Evolutionary conservation across 2,797 vertebrate species (phyloP).

Genomic region (Coluber constrictor): DNA sequence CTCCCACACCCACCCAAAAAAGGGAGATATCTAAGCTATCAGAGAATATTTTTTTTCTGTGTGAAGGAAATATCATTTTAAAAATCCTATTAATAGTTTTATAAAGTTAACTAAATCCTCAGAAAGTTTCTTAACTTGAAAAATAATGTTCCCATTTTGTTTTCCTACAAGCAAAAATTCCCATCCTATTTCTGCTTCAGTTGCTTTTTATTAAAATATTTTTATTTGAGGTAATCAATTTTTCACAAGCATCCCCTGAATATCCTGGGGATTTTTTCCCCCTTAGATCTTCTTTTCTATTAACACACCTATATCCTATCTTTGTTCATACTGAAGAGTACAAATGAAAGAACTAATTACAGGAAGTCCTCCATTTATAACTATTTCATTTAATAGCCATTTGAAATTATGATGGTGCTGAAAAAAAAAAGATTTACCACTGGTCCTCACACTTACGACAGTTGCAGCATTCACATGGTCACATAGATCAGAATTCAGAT

Average conservation of each 20-base stretch:
- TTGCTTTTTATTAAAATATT: background rate
- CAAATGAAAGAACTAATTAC: background rate
- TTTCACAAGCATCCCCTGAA: background rate
- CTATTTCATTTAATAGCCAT: background rate
- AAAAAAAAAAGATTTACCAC: accelerated
- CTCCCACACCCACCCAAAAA: background rate
- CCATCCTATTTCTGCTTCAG: background rate
- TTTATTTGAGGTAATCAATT: background rate
- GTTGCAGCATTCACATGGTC: background rate
- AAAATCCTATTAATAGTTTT: background rate
- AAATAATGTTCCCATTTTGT: background rate
- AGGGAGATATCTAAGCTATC: background rate
- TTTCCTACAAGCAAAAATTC: background rate
- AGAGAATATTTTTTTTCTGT: background rate
- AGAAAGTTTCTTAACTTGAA: background rate
- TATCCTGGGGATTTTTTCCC: background rate
- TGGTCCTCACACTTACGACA: background rate
- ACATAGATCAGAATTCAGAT: background rate
- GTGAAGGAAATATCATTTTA: background rate
- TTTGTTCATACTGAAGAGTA: background rate
- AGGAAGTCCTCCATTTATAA: background rate
- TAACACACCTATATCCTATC: background rate
- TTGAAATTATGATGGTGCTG: background rate
- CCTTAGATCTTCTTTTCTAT: background rate
- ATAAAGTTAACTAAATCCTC: background rate